Conservation (phyloP, 2,888 invertebrate genomes). For the Leptogaster cylindrica region DNA sequence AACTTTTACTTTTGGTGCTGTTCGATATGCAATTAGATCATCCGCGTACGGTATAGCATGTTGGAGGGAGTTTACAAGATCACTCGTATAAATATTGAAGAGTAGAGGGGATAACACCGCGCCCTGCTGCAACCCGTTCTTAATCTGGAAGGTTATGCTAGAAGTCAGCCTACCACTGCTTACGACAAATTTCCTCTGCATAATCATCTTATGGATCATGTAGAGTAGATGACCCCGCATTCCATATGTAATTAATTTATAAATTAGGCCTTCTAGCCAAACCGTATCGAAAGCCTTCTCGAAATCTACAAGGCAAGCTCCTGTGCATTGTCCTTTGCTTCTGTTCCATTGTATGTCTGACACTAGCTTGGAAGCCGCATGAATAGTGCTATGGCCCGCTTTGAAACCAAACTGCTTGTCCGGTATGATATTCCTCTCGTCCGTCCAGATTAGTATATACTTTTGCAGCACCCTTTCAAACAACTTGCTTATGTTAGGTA, state of each 20-base stretch:
- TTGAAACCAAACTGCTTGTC: conserved; percentile 31
- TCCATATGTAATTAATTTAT: neutral
- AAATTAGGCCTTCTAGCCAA: conserved; percentile 10
- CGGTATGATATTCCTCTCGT: conserved; percentile 10
- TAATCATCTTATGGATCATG: conserved; percentile 2
- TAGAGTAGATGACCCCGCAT: neutral
- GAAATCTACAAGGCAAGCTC: conserved; percentile 8
- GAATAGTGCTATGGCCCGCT: neutral
- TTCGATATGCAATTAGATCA: neutral
- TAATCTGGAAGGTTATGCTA: neutral
- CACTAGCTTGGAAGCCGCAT: conserved; percentile 5
- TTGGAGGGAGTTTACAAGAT: neutral
- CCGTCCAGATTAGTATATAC: neutral
- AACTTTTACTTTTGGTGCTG: too few species aligned
- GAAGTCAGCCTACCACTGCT: neutral
- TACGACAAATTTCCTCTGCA: neutral
- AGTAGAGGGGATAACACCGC: neutral
- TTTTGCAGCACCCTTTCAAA: neutral
- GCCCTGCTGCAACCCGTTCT: conserved; percentile 9
- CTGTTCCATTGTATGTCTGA: conserved; percentile 3
- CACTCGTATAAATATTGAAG: neutral
- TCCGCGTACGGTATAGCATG: conserved; percentile 1
- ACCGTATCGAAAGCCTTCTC: conserved; percentile 33
- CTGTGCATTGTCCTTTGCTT: conserved; percentile 2
- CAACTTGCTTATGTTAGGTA: neutral